Evolutionary conservation across 2,797 vertebrate genomes (phyloP).

Genomic region (Mus minutoides): DNA sequence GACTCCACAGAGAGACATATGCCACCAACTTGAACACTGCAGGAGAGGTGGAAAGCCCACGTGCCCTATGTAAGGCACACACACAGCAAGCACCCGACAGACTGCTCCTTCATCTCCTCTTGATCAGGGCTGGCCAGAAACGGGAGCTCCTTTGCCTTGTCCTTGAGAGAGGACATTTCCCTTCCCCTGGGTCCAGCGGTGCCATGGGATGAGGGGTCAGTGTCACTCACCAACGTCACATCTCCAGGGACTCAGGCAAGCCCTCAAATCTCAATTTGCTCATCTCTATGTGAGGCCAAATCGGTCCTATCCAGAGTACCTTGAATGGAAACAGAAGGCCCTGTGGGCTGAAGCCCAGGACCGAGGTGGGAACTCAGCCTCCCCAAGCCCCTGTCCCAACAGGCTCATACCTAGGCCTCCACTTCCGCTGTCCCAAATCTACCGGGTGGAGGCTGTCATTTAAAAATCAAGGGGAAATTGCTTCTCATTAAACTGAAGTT

Average conservation of each 20-base stretch:
- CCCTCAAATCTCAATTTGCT: background rate
- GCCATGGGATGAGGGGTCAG: background rate
- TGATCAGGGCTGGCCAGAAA: background rate
- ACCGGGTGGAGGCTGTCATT: background rate
- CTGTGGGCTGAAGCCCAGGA: rapidly evolving
- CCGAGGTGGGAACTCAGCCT: background rate
- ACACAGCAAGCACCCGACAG: background rate
- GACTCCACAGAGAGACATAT: background rate
- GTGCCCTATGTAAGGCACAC: background rate
- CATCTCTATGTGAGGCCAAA: background rate
- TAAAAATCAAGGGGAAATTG: slow-evolving; percentile 68
- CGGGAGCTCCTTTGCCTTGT: background rate
- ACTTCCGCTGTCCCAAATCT: background rate
- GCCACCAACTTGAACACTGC: background rate
- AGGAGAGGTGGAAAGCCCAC: background rate
- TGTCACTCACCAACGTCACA: background rate
- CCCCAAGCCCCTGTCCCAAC: background rate
- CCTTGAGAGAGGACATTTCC: background rate
- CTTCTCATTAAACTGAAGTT: slow-evolving; percentile 79
- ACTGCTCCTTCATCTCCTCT: background rate
- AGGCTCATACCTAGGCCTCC: background rate
- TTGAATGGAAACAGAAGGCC: background rate
- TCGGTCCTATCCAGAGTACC: background rate
- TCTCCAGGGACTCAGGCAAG: background rate
- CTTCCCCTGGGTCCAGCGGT: background rate